A percentile compares a stretch with the other conserved stretches of the same genome.
phyloP scores from a whole-genome alignment of 2,888 invertebrate genomes.

The Cabera pusaria region DNA sequence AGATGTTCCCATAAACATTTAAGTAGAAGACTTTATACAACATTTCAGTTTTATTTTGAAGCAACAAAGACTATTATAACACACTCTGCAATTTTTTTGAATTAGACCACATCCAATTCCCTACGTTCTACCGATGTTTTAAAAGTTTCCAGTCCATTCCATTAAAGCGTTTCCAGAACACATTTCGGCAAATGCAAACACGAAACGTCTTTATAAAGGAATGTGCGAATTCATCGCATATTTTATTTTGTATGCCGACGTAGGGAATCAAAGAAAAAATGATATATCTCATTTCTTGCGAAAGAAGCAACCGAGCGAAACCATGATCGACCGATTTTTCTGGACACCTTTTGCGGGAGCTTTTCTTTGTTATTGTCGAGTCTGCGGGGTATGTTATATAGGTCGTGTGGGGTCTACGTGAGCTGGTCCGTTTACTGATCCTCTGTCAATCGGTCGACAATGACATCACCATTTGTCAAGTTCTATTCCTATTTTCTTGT shows the following conservation, averaged over 20 bases:
- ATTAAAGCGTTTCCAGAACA: constrained; percentile 27
- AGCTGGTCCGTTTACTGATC: constrained; percentile 27
- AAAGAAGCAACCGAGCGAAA: constrained; percentile 20
- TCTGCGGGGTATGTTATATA: not conserved
- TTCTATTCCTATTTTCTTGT: constrained; percentile 35
- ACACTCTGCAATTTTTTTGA: too few relatives aligned
- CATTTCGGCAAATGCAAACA: constrained; percentile 24
- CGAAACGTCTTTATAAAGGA: constrained; percentile 22
- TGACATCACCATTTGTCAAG: constrained; percentile 38
- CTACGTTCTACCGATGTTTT: constrained; percentile 9
- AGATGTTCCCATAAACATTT: too few relatives aligned
- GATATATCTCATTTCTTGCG: constrained; percentile 33
- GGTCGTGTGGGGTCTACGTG: constrained; percentile 11
- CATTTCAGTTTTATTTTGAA: too few relatives aligned
- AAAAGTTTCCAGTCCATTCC: too few relatives aligned
- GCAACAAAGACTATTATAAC: constrained; percentile 7
- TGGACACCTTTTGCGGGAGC: constrained; percentile 7
- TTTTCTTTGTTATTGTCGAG: constrained; percentile 9
- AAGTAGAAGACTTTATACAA: too few relatives aligned
- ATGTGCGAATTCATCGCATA: constrained; percentile 35
- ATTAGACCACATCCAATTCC: too few relatives aligned
- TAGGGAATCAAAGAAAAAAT: constrained; percentile 35
- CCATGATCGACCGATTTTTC: constrained; percentile 16
- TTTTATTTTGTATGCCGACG: constrained; percentile 31
- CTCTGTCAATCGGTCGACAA: constrained; percentile 35